These are phyloP conservation scores for Halcyon malimbica DNA, from an alignment of 2,113 vertebrate species.

Conservation along the genomic window DNA sequence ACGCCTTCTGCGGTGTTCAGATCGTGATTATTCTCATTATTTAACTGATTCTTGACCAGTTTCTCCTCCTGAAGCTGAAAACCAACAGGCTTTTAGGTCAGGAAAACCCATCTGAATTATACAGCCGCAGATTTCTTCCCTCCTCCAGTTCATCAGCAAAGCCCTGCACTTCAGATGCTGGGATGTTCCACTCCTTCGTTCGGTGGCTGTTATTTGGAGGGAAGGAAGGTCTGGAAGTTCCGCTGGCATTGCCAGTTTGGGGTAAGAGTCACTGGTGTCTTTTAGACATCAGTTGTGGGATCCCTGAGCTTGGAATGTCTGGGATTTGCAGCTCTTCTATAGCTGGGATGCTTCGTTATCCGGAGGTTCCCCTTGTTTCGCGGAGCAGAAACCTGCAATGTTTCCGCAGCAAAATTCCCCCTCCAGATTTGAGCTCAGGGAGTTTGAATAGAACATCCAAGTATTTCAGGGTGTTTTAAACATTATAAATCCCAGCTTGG, in stretches of 20 bases:
- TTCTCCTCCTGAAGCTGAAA: not conserved
- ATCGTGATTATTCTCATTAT: no score
- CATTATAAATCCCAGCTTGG: not conserved
- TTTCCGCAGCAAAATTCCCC: not conserved
- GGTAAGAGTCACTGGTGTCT: no score
- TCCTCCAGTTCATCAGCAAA: not conserved
- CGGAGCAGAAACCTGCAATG: not conserved
- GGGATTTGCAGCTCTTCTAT: not conserved
- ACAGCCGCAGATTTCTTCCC: not conserved
- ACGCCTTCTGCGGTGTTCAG: not conserved
- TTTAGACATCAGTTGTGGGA: not conserved
- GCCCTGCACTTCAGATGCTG: no score
- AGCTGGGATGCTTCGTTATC: not conserved
- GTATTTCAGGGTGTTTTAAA: not conserved
- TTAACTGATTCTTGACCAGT: not conserved
- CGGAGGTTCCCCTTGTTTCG: not conserved
- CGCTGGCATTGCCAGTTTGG: fast-evolving
- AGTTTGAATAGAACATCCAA: not conserved
- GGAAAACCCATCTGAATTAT: not conserved
- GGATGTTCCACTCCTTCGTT: not conserved
- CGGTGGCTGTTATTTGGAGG: not conserved
- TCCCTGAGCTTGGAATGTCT: not conserved
- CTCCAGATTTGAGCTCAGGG: not conserved
- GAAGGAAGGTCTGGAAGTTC: not conserved
- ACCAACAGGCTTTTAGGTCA: not conserved